Evolutionary conservation across 2,113 vertebrate species (phyloP).

Genomic region (Ramphastos sulfuratus): DNA sequence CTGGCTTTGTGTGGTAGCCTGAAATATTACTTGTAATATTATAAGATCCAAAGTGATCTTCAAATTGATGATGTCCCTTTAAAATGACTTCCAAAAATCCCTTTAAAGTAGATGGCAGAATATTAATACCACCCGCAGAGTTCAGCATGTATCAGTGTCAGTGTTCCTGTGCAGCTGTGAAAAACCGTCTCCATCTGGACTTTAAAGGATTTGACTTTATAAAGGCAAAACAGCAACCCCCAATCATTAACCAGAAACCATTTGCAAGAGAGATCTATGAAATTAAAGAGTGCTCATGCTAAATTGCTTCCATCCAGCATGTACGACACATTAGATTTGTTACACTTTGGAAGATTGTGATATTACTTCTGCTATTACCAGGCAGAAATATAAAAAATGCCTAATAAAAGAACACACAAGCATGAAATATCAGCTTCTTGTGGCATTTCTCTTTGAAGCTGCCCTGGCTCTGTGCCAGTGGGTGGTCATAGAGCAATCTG

Average conservation of each 20-base stretch:
- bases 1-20: background rate
- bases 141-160: conserved; percentile 52
- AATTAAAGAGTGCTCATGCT: conserved; percentile 69
- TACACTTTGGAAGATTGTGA: conserved; percentile 54
- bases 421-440: conserved; percentile 62
- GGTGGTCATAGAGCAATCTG: conserved; percentile 38
- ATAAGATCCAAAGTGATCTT: conserved; percentile 1
- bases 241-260: conserved; percentile 60
- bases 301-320: conserved; percentile 72
- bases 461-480: conserved; percentile 37
- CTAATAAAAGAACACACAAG: conserved; percentile 64
- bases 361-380: conserved; percentile 48
- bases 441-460: conserved; percentile 63
- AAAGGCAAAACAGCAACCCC: background rate
- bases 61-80: conserved; percentile 20
- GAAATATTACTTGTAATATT: conserved; percentile 10
- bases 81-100: conserved; percentile 47
- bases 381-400: conserved; percentile 68
- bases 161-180: conserved; percentile 54
- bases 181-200: conserved; percentile 64
- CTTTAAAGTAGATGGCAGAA: conserved; percentile 56
- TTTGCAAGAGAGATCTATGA: conserved; percentile 62
- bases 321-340: conserved; percentile 60
- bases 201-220: conserved; percentile 63
- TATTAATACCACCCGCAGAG: conserved; percentile 18